These are phyloP conservation scores for Macrocentrus cingulum DNA, from an alignment of 1,140 invertebrate genomes.

Conservation along the genomic window DNA sequence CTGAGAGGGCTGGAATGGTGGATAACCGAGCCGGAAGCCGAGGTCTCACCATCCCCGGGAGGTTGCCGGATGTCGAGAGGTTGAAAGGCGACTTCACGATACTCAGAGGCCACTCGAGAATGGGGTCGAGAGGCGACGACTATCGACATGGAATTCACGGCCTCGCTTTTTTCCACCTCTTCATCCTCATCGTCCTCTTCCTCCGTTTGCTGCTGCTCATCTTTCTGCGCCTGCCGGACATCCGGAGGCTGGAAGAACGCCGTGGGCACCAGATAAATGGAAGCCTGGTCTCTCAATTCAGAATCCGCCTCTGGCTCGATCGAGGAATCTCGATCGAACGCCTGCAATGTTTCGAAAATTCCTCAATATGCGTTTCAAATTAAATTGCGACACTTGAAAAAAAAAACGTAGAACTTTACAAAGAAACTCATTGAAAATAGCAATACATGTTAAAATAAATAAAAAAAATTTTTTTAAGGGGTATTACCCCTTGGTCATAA, in stretches of 20 bases:
- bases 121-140: slow-evolving; percentile 22
- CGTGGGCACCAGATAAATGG: slow-evolving; percentile 18
- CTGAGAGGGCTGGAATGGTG: neutral
- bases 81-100: slow-evolving; percentile 25
- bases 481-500: too few species aligned
- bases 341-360: slow-evolving; percentile 5
- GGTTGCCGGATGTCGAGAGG: slow-evolving; percentile 21
- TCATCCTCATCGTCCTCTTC: neutral
- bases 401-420: neutral
- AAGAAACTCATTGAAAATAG: too few species aligned
- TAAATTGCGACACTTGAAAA: too few species aligned
- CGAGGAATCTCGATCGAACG: slow-evolving; percentile 23
- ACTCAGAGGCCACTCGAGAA: slow-evolving; percentile 20
- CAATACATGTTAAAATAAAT: too few species aligned
- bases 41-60: neutral
- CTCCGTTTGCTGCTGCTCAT: neutral
- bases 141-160: slow-evolving; percentile 21
- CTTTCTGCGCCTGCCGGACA: neutral
- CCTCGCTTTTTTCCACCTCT: slow-evolving; percentile 7
- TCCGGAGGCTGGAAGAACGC: slow-evolving; percentile 11
- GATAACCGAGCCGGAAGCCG: slow-evolving; percentile 9
- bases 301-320: slow-evolving; percentile 15
- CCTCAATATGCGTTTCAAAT: too few species aligned
- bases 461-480: too few species aligned
- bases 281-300: slow-evolving; percentile 13